Evolutionary conservation across 1,140 invertebrate genomes (phyloP).

Genomic region (Homalodisca vitripennis): DNA sequence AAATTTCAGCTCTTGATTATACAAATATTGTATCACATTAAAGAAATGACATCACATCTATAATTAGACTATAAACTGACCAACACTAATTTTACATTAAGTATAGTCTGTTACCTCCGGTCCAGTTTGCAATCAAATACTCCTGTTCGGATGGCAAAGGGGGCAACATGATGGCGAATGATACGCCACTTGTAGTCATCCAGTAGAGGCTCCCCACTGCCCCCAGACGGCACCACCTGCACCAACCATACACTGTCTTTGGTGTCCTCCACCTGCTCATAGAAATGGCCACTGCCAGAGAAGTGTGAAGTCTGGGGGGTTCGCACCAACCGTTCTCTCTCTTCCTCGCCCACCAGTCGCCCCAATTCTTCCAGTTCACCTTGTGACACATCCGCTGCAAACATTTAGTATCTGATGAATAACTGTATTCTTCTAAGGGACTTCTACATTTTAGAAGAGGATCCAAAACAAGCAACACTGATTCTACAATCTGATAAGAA

Average conservation of each 20-base stretch:
- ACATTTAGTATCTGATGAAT: too few species aligned
- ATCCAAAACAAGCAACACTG: too few species aligned
- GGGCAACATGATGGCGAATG: conserved; percentile 48
- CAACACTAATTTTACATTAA: too few species aligned
- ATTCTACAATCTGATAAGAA: too few species aligned
- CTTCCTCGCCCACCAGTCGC: neutral
- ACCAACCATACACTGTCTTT: conserved; percentile 59
- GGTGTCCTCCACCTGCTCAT: conserved; percentile 54
- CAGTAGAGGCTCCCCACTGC: conserved; percentile 40
- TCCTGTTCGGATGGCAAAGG: conserved; percentile 53
- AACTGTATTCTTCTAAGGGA: too few species aligned
- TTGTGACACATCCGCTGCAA: conserved; percentile 38
- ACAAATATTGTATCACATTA: too few species aligned
- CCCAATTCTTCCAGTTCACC: conserved; percentile 42
- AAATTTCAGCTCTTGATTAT: too few species aligned
- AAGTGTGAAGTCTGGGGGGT: conserved; percentile 49
- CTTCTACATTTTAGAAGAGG: too few species aligned
- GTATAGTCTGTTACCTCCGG: too few species aligned
- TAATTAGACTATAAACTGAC: too few species aligned
- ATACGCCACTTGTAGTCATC: conserved; percentile 49
- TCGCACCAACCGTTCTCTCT: conserved; percentile 22
- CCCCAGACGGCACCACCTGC: conserved; percentile 46
- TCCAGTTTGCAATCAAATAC: conserved; percentile 52
- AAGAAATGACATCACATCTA: too few species aligned
- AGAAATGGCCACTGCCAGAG: conserved; percentile 52